Percentiles rank a stretch among this genome's conserved stretches.
phyloP scores from a whole-genome alignment of 2,113 vertebrate genomes.

The Platichthys stellatus region DNA sequence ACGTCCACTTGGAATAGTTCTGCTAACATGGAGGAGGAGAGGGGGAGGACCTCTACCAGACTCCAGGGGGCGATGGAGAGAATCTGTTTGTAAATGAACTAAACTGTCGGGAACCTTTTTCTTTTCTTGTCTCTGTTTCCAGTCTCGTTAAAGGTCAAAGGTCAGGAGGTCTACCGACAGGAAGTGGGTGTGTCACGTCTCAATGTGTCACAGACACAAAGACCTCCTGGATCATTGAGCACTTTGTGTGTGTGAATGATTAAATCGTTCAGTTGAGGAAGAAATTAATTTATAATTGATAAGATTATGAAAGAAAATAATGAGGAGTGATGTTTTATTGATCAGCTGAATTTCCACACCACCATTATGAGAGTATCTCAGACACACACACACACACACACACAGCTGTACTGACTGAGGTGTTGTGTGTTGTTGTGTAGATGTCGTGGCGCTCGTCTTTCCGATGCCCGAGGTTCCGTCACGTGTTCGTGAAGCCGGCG shows the following conservation, averaged over 20 bases:
- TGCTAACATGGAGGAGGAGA: too few relatives aligned
- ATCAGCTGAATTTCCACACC: conserved; percentile 44
- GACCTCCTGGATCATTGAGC: not conserved
- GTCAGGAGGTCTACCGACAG: conserved; percentile 51
- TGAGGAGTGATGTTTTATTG: conserved; percentile 68
- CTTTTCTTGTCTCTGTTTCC: not conserved
- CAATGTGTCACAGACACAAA: conserved; percentile 50
- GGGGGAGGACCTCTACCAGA: too few relatives aligned
- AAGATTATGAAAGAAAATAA: conserved; percentile 61
- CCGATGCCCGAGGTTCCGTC: conserved; percentile 90
- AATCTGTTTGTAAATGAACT: too few relatives aligned
- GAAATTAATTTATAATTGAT: conserved; percentile 72
- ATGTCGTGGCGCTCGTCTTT: conserved; percentile 92
- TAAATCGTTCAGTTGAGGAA: conserved; percentile 38
- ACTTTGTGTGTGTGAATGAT: conserved; percentile 9
- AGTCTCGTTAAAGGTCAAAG: conserved; percentile 41
- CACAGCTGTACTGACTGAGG: not conserved
- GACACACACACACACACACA: not conserved
- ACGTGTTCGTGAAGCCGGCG: conserved; percentile 88
- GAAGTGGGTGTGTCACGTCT: conserved; percentile 17
- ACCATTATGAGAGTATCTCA: conserved; percentile 32
- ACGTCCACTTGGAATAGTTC: too few relatives aligned
- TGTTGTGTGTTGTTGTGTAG: conserved; percentile 60
- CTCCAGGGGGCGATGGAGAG: too few relatives aligned
- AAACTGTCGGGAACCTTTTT: too few relatives aligned